These are phyloP conservation scores for Dicyrtomina minuta DNA, from an alignment of 2,888 invertebrate species.

Conservation along the genomic window DNA sequence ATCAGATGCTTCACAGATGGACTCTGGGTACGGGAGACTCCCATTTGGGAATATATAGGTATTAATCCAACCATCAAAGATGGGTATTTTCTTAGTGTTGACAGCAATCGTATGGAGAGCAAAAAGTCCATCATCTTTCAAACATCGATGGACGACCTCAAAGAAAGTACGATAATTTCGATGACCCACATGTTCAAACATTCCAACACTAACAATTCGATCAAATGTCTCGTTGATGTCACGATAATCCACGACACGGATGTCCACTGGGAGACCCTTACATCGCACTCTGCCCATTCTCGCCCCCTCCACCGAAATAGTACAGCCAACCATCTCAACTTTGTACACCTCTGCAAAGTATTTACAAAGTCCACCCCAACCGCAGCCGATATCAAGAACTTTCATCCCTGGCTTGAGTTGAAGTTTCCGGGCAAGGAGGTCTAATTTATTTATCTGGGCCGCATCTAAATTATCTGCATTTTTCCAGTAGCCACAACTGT, in stretches of 20 bases:
- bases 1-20: slow-evolving; percentile 5
- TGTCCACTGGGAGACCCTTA: slow-evolving; percentile 14
- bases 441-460: slow-evolving; percentile 36
- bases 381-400: slow-evolving; percentile 40
- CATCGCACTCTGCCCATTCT: neutral
- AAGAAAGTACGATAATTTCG: slow-evolving; percentile 14
- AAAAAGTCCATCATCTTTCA: slow-evolving; percentile 8
- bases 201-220: slow-evolving; percentile 27
- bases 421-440: slow-evolving; percentile 30
- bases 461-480: slow-evolving; percentile 28
- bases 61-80: neutral
- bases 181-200: slow-evolving; percentile 33
- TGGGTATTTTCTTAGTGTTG: neutral
- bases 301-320: slow-evolving; percentile 20
- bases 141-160: neutral
- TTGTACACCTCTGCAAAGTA: slow-evolving; percentile 21
- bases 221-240: slow-evolving; percentile 29
- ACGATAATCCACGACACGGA: slow-evolving; percentile 19
- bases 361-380: slow-evolving; percentile 37
- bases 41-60: slow-evolving; percentile 13
- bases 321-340: slow-evolving; percentile 18
- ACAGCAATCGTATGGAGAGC: neutral
- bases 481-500: slow-evolving; percentile 37
- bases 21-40: slow-evolving; percentile 22
- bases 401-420: slow-evolving; percentile 37